Conservation (phyloP, 2,888 invertebrate genomes). For the Drosophila prolongata region DNA sequence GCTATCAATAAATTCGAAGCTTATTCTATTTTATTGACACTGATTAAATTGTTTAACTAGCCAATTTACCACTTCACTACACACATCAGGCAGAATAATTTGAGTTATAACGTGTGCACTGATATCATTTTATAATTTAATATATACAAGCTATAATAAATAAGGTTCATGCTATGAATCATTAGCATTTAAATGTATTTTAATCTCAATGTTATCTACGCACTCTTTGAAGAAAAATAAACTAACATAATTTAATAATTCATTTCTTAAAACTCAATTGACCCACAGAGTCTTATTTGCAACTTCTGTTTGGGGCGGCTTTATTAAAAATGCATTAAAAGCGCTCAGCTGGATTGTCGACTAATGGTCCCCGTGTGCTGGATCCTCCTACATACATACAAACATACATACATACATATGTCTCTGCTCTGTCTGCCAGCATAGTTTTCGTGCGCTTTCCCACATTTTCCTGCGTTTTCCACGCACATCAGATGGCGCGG, state of each 20-base stretch:
- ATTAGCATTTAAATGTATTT: neutral
- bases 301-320: neutral
- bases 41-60: too few species aligned
- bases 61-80: too few species aligned
- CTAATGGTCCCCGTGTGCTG: conserved; percentile 28
- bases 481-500: conserved; percentile 22
- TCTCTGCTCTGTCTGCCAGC: conserved; percentile 1
- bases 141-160: neutral
- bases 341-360: conserved; percentile 10
- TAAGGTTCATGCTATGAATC: too few species aligned
- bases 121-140: too few species aligned
- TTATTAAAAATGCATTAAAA: conserved; percentile 31
- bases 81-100: too few species aligned
- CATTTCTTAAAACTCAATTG: conserved; percentile 4
- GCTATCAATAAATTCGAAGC: too few species aligned
- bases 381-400: neutral
- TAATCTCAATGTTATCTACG: neutral
- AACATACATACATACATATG: too few species aligned
- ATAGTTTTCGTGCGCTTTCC: conserved; percentile 15
- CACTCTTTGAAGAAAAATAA: neutral
- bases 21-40: too few species aligned
- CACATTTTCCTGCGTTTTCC: conserved; percentile 24
- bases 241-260: conserved; percentile 4
- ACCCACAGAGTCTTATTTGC: neutral
- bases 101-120: too few species aligned